Conservation (phyloP, 2,888 invertebrate species). For the Lepidochitona cinerea region DNA sequence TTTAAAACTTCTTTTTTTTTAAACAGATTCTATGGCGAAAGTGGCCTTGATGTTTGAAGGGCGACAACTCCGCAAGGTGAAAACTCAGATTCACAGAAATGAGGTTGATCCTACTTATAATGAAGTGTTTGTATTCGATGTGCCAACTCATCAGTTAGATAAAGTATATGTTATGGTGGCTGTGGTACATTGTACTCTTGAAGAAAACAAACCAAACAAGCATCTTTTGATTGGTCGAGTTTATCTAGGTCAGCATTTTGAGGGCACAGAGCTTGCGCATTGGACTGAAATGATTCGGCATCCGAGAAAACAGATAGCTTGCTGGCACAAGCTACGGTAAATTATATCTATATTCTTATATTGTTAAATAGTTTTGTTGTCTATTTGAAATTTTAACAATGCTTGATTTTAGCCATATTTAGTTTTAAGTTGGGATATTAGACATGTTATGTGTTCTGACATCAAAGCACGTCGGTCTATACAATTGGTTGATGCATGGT, state of each 20-base stretch:
- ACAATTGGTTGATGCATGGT: too few species aligned
- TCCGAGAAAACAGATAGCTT: conserved; percentile 53
- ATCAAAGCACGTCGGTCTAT: too few species aligned
- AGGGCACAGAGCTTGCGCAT: conserved; percentile 44
- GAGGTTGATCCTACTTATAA: conserved; percentile 54
- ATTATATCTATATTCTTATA: too few species aligned
- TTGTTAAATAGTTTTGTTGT: too few species aligned
- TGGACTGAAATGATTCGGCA: conserved; percentile 60
- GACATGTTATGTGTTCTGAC: too few species aligned
- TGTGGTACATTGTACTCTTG: conserved; percentile 33
- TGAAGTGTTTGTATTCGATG: conserved; percentile 59
- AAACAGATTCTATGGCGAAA: conserved; percentile 52
- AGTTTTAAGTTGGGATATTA: too few species aligned
- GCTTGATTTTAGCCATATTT: too few species aligned
- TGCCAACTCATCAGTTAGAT: conserved; percentile 51
- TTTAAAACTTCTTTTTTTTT: not conserved
- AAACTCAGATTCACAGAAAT: conserved; percentile 41
- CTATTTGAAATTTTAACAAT: too few species aligned
- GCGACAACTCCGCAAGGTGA: conserved; percentile 52
- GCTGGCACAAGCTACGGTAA: conserved; percentile 51
- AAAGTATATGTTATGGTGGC: conserved; percentile 54
- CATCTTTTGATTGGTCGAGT: conserved; percentile 49
- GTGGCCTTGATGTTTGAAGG: conserved; percentile 58
- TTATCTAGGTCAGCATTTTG: conserved; percentile 56
- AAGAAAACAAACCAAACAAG: conserved; percentile 21